Conservation (phyloP, 2,888 invertebrate genomes). For the Erebia epiphron region DNA sequence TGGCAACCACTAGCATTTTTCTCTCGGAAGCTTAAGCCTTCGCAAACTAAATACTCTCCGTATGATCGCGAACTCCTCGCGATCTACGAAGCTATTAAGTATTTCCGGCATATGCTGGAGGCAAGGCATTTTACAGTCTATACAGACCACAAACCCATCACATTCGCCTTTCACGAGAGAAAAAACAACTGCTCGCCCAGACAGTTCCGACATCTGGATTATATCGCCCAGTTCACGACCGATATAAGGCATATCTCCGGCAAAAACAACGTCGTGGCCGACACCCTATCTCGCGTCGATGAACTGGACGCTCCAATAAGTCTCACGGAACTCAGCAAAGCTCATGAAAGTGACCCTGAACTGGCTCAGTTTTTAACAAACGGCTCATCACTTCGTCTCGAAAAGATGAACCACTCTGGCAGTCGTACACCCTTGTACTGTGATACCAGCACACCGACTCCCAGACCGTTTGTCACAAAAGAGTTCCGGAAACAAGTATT, state of each 20-base stretch:
- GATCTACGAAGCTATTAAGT: slow-evolving; percentile 18
- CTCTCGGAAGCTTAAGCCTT: slow-evolving; percentile 19
- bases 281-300: slow-evolving; percentile 41
- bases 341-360: slow-evolving; percentile 31
- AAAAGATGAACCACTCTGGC: slow-evolving; percentile 25
- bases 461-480: slow-evolving; percentile 39
- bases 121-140: too few relatives aligned
- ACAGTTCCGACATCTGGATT: too few relatives aligned
- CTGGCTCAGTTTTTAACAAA: slow-evolving; percentile 14
- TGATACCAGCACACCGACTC: slow-evolving; percentile 35
- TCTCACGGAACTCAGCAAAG: slow-evolving; percentile 21
- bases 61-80: slow-evolving; percentile 16
- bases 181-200: too few relatives aligned
- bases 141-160: too few relatives aligned
- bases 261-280: not conserved
- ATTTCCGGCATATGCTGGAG: slow-evolving; percentile 24
- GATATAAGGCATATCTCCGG: too few relatives aligned
- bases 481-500: slow-evolving; percentile 38
- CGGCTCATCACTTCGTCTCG: slow-evolving; percentile 25
- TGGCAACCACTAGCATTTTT: slow-evolving; percentile 49
- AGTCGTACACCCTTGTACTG: slow-evolving; percentile 33
- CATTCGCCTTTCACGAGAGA: too few relatives aligned
- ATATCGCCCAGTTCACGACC: too few relatives aligned
- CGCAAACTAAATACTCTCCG: slow-evolving; percentile 23
- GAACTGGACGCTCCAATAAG: slow-evolving; percentile 32